Conservation (phyloP, 2,113 vertebrate genomes). For the Microcebus lehilahytsara region DNA sequence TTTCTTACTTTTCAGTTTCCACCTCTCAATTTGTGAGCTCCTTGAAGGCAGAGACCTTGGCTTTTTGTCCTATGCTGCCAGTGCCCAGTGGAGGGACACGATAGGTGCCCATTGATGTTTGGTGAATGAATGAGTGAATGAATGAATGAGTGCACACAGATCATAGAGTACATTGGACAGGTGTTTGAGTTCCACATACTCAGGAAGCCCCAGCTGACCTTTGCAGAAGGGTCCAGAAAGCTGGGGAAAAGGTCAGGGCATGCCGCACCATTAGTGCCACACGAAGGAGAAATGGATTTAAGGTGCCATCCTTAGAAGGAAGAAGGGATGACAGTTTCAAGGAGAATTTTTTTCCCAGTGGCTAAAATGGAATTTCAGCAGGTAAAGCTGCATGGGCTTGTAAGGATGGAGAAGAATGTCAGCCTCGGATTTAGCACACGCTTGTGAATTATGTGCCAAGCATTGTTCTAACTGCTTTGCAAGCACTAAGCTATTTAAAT, state of each 20-base stretch:
- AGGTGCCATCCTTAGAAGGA: neutral
- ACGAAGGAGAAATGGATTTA: neutral
- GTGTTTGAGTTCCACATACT: neutral
- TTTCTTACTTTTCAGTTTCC: neutral
- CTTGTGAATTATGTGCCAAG: neutral
- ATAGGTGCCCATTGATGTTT: too few species aligned
- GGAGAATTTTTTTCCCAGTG: neutral
- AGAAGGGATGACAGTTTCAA: neutral
- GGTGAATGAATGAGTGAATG: neutral
- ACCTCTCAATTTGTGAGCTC: neutral
- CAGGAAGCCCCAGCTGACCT: neutral
- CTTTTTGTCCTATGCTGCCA: neutral
- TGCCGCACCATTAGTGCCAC: neutral
- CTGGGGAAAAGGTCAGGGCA: neutral
- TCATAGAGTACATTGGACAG: neutral
- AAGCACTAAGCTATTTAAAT: neutral
- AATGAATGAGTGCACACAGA: neutral
- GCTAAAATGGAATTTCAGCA: neutral
- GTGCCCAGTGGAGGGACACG: neutral
- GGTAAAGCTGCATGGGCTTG: neutral
- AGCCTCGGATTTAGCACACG: neutral
- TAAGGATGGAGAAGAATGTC: neutral
- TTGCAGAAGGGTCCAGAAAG: neutral
- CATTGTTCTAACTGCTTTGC: neutral
- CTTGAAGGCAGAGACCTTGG: neutral